Percentiles rank a stretch among this genome's conserved stretches.
Evolutionary conservation across 2,113 vertebrate species (phyloP).

Genomic region (Eira barbara): DNA sequence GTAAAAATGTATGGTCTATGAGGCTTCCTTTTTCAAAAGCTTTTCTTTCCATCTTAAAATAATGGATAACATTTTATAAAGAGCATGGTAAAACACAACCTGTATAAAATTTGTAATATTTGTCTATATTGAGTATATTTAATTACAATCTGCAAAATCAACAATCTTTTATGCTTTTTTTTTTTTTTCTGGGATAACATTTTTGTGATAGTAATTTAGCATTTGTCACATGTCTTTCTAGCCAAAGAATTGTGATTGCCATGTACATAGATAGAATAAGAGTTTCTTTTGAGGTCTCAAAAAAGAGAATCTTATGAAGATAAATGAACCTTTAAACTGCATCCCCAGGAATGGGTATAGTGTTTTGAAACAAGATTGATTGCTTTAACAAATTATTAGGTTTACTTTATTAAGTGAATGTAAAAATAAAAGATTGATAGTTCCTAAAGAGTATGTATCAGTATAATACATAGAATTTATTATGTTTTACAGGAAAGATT

Average conservation of each 20-base stretch:
- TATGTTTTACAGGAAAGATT: background rate
- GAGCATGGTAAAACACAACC: background rate
- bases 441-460: background rate
- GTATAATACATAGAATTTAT: background rate
- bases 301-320: background rate
- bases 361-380: conserved; percentile 10
- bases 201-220: background rate
- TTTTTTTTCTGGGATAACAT: background rate
- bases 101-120: background rate
- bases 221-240: background rate
- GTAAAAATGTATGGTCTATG: background rate
- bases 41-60: conserved; percentile 18
- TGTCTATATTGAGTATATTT: background rate
- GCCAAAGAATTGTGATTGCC: background rate
- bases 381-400: background rate
- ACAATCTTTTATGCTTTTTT: background rate
- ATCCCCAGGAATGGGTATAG: background rate
- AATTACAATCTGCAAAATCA: background rate
- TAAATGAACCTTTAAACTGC: background rate
- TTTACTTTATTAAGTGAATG: conserved; percentile 10
- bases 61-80: background rate
- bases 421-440: background rate
- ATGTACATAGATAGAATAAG: background rate
- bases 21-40: background rate
- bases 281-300: background rate